These are phyloP conservation scores for Scaptodrosophila lebanonensis DNA, from an alignment of 1,140 invertebrate genomes.

Conservation along the genomic window DNA sequence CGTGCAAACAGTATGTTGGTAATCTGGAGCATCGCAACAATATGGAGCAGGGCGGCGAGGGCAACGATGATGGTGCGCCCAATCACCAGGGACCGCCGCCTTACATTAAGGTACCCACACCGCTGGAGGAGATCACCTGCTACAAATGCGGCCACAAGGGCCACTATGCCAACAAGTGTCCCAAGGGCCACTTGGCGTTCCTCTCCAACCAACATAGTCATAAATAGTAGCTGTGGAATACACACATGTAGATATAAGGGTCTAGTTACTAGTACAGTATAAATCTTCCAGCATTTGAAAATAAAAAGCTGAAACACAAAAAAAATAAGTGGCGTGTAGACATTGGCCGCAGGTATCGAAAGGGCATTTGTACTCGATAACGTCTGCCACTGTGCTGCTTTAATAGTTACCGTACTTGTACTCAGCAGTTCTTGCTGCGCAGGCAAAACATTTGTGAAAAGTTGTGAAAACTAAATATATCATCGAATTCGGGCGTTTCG, in stretches of 20 bases:
- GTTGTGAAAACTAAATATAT: too few relatives aligned
- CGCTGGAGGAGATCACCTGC: conserved; percentile 95
- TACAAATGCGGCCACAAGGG: conserved; percentile 99
- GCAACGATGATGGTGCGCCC: conserved; percentile 18
- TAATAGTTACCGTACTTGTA: too few relatives aligned
- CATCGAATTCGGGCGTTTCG: too few relatives aligned
- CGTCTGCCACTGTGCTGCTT: too few relatives aligned
- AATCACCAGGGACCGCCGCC: conserved; percentile 54
- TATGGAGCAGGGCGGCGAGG: conserved; percentile 41
- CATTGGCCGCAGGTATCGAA: too few relatives aligned
- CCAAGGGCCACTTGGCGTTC: conserved; percentile 97
- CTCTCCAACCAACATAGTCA: conserved; percentile 84
- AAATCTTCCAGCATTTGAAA: conserved; percentile 36
- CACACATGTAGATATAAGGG: conserved; percentile 32
- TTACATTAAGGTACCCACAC: conserved; percentile 80
- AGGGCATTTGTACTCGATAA: too few relatives aligned
- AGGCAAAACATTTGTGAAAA: too few relatives aligned
- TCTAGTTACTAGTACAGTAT: conserved; percentile 28
- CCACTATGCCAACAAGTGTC: conserved; percentile 99
- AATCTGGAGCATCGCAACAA: conserved; percentile 66
- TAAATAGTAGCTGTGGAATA: conserved; percentile 45
- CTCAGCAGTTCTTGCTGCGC: too few relatives aligned
- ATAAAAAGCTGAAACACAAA: too few relatives aligned
- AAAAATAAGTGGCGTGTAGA: too few relatives aligned
- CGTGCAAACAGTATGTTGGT: conserved; percentile 86